Percentiles rank a stretch among this genome's conserved stretches.
These are phyloP conservation scores for Ceyx cyanopectus DNA, from an alignment of 2,113 vertebrate genomes.

Conservation along the genomic window DNA sequence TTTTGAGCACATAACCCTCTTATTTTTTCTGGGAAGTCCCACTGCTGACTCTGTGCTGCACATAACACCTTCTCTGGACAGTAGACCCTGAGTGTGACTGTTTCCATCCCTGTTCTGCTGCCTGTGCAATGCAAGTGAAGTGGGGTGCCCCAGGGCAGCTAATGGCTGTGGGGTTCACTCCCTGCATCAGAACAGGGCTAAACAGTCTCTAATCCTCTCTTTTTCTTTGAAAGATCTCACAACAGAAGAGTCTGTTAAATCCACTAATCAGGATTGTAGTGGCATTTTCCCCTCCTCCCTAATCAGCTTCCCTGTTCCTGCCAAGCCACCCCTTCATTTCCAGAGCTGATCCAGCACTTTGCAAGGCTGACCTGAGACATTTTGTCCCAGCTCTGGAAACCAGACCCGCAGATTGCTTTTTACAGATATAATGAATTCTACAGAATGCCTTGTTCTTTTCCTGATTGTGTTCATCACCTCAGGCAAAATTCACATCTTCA, in stretches of 20 bases:
- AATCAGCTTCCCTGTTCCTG: neutral
- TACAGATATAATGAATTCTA: neutral
- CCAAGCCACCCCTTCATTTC: conserved; percentile 36
- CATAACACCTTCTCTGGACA: accelerated
- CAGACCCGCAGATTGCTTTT: neutral
- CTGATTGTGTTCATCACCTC: neutral
- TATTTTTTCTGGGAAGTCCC: neutral
- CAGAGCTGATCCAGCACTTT: neutral
- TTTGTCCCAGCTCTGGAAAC: neutral
- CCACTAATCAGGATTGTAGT: conserved; percentile 17
- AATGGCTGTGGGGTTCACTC: neutral
- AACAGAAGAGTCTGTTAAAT: neutral
- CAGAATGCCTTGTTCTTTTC: neutral
- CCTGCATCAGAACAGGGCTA: neutral
- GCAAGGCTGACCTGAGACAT: neutral
- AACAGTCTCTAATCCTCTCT: neutral
- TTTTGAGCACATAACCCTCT: neutral
- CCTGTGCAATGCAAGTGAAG: neutral
- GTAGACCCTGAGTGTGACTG: neutral
- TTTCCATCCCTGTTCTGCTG: neutral
- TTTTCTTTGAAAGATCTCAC: neutral
- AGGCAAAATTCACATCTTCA: neutral
- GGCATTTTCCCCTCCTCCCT: conserved; percentile 1
- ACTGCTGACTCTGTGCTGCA: neutral
- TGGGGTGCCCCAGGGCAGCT: neutral